These are phyloP conservation scores for Aselliscus stoliczkanus DNA, from an alignment of 2,797 vertebrate genomes.

Conservation along the genomic window DNA sequence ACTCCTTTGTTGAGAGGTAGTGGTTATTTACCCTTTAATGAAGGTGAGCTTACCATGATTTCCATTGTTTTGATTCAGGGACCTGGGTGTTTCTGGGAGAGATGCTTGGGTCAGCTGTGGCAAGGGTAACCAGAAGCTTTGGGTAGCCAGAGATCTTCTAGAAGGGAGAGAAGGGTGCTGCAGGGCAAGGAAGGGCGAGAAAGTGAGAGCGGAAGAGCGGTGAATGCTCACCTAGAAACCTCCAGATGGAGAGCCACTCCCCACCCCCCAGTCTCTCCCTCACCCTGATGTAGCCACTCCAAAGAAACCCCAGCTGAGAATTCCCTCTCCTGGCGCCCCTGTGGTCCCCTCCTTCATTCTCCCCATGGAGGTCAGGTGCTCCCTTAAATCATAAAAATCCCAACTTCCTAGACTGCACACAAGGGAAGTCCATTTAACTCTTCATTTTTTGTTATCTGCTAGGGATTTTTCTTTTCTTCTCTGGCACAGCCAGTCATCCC, in stretches of 20 bases:
- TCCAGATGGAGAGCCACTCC: neutral
- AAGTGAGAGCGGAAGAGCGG: rapidly evolving
- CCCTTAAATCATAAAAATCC: neutral
- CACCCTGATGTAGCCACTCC: rapidly evolving
- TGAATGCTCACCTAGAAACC: rapidly evolving
- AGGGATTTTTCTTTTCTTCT: neutral
- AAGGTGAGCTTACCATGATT: neutral
- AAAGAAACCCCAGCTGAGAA: neutral
- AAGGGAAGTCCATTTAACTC: neutral
- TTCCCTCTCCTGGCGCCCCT: neutral
- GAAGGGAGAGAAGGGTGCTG: neutral
- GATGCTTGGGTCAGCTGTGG: neutral
- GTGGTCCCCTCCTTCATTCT: neutral
- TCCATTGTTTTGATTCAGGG: neutral
- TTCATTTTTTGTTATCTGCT: neutral
- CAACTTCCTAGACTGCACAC: neutral
- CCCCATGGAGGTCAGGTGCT: neutral
- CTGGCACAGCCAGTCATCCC: rapidly evolving
- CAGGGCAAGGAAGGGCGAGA: neutral
- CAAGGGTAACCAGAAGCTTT: neutral
- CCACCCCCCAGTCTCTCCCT: too few relatives aligned
- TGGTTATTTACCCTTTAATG: neutral
- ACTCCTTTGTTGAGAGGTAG: neutral
- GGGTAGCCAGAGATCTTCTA: neutral
- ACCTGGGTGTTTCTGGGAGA: neutral